These are phyloP conservation scores for Drosophila asahinai DNA, from an alignment of 1,140 invertebrate species.

Conservation along the genomic window DNA sequence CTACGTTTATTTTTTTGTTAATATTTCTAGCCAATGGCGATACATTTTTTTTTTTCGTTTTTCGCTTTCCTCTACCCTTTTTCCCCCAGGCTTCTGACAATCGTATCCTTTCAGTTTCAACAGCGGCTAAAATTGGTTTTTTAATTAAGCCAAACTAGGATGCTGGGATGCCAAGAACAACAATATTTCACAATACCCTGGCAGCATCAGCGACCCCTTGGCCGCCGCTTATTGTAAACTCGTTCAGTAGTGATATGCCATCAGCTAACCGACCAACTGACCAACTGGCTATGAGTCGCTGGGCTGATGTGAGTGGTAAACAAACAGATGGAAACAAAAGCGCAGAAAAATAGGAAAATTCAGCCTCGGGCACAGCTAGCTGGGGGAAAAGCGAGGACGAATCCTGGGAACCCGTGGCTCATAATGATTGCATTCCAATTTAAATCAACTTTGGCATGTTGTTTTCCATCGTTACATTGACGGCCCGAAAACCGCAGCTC, in stretches of 20 bases:
- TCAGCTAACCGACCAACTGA: constrained; percentile 48
- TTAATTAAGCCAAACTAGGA: constrained; percentile 68
- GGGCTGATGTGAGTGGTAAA: constrained; percentile 36
- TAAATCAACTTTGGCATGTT: constrained; percentile 42
- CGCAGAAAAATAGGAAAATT: constrained; percentile 23
- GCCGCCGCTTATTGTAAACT: constrained; percentile 28
- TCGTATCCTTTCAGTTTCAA: constrained; percentile 60
- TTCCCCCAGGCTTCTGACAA: constrained; percentile 24
- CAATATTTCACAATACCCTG: constrained; percentile 33
- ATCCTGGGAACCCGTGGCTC: constrained; percentile 9
- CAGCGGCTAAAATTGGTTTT: constrained; percentile 69
- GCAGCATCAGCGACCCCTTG: neutral
- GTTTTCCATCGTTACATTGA: constrained; percentile 24
- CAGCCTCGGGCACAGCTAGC: constrained; percentile 1
- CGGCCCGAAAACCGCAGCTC: constrained; percentile 30
- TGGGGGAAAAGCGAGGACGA: neutral
- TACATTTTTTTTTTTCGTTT: constrained; percentile 16
- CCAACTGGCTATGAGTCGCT: constrained; percentile 33
- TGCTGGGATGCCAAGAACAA: constrained; percentile 9
- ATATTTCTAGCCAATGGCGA: constrained; percentile 5
- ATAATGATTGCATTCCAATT: constrained; percentile 48
- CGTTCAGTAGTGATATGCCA: constrained; percentile 54
- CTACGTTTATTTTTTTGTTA: constrained; percentile 9
- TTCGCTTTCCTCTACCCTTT: constrained; percentile 9
- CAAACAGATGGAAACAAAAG: constrained; percentile 46